phyloP scores from a whole-genome alignment of 2,113 vertebrate species.

The Brevimyrus niger region DNA sequence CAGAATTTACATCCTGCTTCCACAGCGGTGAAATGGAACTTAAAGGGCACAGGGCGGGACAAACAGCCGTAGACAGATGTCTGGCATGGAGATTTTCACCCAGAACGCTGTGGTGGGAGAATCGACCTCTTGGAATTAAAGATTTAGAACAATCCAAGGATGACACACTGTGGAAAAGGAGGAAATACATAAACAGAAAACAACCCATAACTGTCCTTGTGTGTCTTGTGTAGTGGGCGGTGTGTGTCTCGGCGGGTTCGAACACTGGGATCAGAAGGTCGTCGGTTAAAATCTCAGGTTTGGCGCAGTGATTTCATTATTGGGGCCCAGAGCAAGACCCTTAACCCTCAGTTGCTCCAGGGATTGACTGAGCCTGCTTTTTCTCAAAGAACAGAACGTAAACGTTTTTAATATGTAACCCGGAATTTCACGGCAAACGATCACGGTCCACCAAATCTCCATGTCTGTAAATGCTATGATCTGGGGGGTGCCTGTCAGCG shows the following conservation, averaged over 20 bases:
- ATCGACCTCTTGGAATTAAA: not conserved
- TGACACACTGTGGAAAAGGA: conserved; percentile 5
- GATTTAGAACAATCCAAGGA: not conserved
- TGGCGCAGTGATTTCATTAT: not conserved
- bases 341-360: not conserved
- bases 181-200: not conserved
- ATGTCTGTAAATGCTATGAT: not conserved
- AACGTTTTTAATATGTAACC: not conserved
- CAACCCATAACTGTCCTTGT: not conserved
- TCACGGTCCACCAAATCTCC: not conserved
- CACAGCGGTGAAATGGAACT: not conserved
- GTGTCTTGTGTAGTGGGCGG: not conserved
- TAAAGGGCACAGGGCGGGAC: not conserved
- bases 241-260: not conserved
- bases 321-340: not conserved
- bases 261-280: not conserved
- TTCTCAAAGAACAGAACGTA: not conserved
- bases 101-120: not conserved
- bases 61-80: not conserved
- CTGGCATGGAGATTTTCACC: not conserved
- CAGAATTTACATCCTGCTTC: not conserved
- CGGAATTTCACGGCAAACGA: not conserved
- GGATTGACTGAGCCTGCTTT: not conserved
- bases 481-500: not conserved
- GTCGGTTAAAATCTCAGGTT: not conserved